A percentile compares a stretch with the other conserved stretches of the same genome.
Evolutionary conservation across 2,888 invertebrate genomes (phyloP).

Genomic region (Formica aserva): DNA sequence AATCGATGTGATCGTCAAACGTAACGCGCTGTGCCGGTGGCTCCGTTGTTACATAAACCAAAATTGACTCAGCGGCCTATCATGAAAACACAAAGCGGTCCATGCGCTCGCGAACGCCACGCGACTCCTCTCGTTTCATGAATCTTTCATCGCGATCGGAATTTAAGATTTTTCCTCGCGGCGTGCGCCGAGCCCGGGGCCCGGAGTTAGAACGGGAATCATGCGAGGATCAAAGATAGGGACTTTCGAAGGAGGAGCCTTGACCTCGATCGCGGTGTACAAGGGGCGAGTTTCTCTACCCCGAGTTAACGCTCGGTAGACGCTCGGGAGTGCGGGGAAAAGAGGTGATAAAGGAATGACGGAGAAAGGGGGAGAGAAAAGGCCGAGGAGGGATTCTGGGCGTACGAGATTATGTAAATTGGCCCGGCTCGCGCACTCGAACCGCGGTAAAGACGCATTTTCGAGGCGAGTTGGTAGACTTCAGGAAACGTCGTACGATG

Average conservation of each 20-base stretch:
- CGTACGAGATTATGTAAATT: conserved; percentile 77
- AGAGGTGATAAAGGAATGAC: conserved; percentile 29
- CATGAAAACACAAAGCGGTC: conserved; percentile 53
- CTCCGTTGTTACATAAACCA: conserved; percentile 72
- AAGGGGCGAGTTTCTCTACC: conserved; percentile 54
- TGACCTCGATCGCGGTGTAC: conserved; percentile 66
- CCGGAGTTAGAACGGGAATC: conserved; percentile 31
- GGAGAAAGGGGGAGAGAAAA: conserved; percentile 43
- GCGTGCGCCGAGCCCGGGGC: conserved; percentile 38
- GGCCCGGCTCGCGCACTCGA: conserved; percentile 65
- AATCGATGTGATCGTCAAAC: conserved; percentile 48
- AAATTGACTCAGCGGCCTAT: conserved; percentile 64
- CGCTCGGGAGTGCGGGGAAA: conserved; percentile 17
- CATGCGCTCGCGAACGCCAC: conserved; percentile 51
- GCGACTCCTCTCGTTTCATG: conserved; percentile 70
- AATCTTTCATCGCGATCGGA: conserved; percentile 73
- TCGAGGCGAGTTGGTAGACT: conserved; percentile 55
- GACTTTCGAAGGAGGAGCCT: conserved; percentile 62
- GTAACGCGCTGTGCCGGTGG: conserved; percentile 54
- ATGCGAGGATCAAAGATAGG: conserved; percentile 64
- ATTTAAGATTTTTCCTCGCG: conserved; percentile 74
- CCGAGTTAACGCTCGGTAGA: conserved; percentile 38
- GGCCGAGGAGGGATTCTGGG: conserved; percentile 48
- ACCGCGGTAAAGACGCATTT: conserved; percentile 61
- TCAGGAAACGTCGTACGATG: conserved; percentile 56